A percentile compares a stretch with the other conserved stretches of the same genome.
These are phyloP conservation scores for Fabriciana adippe DNA, from an alignment of 2,888 invertebrate species.

Conservation along the genomic window DNA sequence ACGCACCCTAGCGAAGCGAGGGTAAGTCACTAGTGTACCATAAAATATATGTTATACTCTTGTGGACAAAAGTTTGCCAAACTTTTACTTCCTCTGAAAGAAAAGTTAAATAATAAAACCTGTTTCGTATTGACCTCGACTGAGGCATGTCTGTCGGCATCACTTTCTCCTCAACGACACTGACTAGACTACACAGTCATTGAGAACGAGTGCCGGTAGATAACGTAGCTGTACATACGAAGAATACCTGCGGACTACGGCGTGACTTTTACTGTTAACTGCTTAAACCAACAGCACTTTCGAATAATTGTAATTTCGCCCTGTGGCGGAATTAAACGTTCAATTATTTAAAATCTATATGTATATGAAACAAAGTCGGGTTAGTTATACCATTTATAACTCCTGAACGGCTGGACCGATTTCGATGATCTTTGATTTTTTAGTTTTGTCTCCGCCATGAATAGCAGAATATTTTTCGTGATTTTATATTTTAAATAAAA, in stretches of 20 bases:
- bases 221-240: slow-evolving; percentile 15
- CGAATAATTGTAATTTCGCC: slow-evolving; percentile 12
- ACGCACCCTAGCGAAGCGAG: too few relatives aligned
- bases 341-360: slow-evolving; percentile 1
- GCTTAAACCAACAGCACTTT: slow-evolving; percentile 30
- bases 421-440: too few relatives aligned
- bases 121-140: slow-evolving; percentile 69
- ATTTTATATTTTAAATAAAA: too few relatives aligned
- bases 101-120: slow-evolving; percentile 65
- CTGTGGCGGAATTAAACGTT: not conserved
- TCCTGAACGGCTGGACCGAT: too few relatives aligned
- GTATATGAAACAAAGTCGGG: not conserved
- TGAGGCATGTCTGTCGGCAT: slow-evolving; percentile 53
- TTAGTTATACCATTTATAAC: too few relatives aligned
- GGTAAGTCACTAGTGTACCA: too few relatives aligned
- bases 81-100: slow-evolving; percentile 70
- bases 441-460: too few relatives aligned
- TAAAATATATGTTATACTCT: slow-evolving; percentile 14
- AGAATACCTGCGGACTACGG: slow-evolving; percentile 13
- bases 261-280: slow-evolving; percentile 32
- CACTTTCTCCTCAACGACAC: slow-evolving; percentile 65
- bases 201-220: slow-evolving; percentile 17
- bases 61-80: slow-evolving; percentile 23
- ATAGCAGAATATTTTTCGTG: too few relatives aligned
- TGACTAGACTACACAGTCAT: slow-evolving; percentile 38